Evolutionary conservation across 1,140 invertebrate species (phyloP).

Genomic region (Neodiprion virginianus): DNA sequence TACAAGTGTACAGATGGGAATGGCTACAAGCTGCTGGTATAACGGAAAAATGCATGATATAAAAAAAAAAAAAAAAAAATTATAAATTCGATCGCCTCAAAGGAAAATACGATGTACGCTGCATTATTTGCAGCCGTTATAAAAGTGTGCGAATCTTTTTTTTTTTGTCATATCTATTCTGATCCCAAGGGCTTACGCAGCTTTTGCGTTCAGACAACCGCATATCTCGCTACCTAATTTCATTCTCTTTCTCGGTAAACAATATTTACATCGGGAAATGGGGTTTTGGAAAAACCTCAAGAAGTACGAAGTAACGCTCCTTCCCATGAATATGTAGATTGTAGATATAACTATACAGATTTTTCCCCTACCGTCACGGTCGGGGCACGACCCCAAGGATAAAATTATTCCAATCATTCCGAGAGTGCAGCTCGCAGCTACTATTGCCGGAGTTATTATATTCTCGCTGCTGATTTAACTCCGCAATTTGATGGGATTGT

Average conservation of each 20-base stretch:
- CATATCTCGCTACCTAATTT: slow-evolving; percentile 18
- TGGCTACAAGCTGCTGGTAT: no score
- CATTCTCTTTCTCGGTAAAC: slow-evolving; percentile 28
- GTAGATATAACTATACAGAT: neutral
- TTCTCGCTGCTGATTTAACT: slow-evolving; percentile 53
- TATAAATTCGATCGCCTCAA: no score
- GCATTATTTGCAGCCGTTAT: no score
- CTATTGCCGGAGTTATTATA: slow-evolving; percentile 45
- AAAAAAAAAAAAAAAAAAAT: no score
- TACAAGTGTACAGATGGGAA: no score
- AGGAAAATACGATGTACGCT: no score
- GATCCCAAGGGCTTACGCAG: slow-evolving; percentile 32
- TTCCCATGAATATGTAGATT: slow-evolving; percentile 39
- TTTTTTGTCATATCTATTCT: slow-evolving; percentile 14
- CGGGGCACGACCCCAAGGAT: neutral
- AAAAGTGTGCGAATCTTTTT: neutral
- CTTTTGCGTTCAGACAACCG: slow-evolving; percentile 8
- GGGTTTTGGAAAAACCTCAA: slow-evolving; percentile 46
- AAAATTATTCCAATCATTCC: neutral
- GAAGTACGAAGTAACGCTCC: slow-evolving; percentile 37
- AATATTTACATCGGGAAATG: slow-evolving; percentile 58
- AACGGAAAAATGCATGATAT: no score
- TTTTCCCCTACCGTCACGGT: neutral
- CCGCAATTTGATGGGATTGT: slow-evolving; percentile 51
- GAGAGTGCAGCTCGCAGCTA: neutral